Conservation (phyloP, 2,888 invertebrate species). For the Polydrusus tereticollis region DNA sequence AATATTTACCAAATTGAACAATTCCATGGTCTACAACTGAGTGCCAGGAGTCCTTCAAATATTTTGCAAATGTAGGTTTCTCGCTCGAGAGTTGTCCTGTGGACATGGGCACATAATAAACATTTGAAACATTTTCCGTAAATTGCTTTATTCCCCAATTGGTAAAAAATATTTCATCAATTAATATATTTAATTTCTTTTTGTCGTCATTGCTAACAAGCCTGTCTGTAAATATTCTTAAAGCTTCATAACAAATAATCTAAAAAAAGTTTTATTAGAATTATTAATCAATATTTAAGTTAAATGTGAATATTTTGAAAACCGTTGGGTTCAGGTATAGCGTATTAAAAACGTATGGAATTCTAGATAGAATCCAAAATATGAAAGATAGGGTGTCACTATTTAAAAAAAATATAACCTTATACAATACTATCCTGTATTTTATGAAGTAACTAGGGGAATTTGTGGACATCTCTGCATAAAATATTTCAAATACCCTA, state of each 20-base stretch:
- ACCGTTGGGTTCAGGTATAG: too few species aligned
- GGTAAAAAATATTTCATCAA: constrained; percentile 69
- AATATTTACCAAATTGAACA: constrained; percentile 74
- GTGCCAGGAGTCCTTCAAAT: constrained; percentile 73
- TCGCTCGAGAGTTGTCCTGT: not conserved
- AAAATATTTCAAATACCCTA: too few species aligned
- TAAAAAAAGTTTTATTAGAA: constrained; percentile 62
- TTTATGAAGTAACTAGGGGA: too few species aligned
- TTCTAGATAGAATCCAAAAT: too few species aligned
- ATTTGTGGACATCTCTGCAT: too few species aligned
- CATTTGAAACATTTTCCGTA: not conserved
- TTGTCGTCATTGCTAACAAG: constrained; percentile 77
- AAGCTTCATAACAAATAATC: constrained; percentile 82
- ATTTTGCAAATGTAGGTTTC: constrained; percentile 50
- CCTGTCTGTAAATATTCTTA: constrained; percentile 81
- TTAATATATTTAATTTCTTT: constrained; percentile 74
- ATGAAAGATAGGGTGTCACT: too few species aligned
- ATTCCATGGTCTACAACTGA: constrained; percentile 74
- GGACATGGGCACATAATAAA: constrained; percentile 29
- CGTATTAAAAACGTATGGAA: too few species aligned
- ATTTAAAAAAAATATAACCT: too few species aligned
- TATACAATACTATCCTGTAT: too few species aligned
- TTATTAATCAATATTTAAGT: constrained; percentile 5
- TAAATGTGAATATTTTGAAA: too few species aligned
- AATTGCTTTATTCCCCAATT: constrained; percentile 58